Evolutionary conservation across 2,888 invertebrate species (phyloP), one percentile per base, ranked within the genome.

Genomic region (Pristionchus mayeri): DNA sequence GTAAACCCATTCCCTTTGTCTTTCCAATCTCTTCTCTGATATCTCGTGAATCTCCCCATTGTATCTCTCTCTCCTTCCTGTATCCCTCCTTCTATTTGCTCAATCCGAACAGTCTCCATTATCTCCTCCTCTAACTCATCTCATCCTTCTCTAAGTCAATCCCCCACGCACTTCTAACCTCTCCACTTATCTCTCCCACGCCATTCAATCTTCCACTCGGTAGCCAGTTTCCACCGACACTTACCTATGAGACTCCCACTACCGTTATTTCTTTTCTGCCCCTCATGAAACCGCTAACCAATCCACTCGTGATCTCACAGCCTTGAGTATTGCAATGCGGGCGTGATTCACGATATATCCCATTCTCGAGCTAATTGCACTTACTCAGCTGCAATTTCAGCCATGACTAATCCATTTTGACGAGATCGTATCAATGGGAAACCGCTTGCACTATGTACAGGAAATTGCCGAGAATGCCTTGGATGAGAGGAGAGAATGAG

Each of bases 131-230:
- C 48, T 48, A 37, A n/a, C 71, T n/a, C n/a, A 76, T n/a, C 44
- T 40, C 16, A 44, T n/a, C 75, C 75, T 76, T 27, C 48, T 24
- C 67, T 37, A 67, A 67, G 37, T 67, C 67, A 67, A 67, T 67
- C 40, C 40, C 67, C 67, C 67, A 67, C 67, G 67, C 67, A 34
- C 40, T 37, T 67, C 67, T 67, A 37, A 67, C 67, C 37, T 37
- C 67, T 67, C 30, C 63, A 37, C 63, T 34, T 18, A 34, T 67
- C 27, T n/a, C n/a, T 63, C 67, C 34, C 3, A n/a, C 13, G n/a
- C 67, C 67, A 67, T 67, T 67, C 67, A 67, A 37, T 37, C 67
- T 34, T 37, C 13, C n/a, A n/a, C n/a, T n/a, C n/a, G n/a, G n/a
- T n/a, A n/a, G 9, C 18, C 60, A 11, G 60, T 60, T 27, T 60